Evolutionary conservation across 2,113 vertebrate species (phyloP).

Genomic region (Pontoporia blainvillei): DNA sequence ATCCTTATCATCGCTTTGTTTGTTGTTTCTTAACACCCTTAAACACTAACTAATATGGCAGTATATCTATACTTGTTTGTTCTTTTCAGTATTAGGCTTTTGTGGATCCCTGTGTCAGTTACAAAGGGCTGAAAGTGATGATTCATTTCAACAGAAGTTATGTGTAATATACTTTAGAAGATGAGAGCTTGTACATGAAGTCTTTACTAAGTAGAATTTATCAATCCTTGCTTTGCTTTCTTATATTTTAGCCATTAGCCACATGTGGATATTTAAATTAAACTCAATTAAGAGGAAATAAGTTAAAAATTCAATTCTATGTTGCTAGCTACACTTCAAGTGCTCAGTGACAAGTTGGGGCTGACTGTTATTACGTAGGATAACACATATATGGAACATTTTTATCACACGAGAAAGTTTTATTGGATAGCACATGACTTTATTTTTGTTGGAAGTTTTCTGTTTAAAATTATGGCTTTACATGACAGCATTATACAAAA

Average conservation of each 20-base stretch:
- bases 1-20: not conserved
- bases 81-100: not conserved
- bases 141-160: not conserved
- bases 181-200: not conserved
- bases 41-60: not conserved
- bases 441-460: not conserved
- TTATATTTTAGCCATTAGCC: not conserved
- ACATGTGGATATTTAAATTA: not conserved
- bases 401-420: not conserved
- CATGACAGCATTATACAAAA: not conserved
- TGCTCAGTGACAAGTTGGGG: not conserved
- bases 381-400: not conserved
- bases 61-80: not conserved
- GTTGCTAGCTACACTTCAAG: not conserved
- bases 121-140: not conserved
- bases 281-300: slow-evolving; percentile 12
- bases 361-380: not conserved
- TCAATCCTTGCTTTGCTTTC: not conserved
- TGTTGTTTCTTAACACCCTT: not conserved
- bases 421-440: not conserved
- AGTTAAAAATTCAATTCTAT: not conserved
- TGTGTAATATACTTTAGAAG: not conserved
- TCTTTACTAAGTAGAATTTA: not conserved
- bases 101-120: not conserved
- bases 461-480: not conserved